A percentile compares a stretch with the other conserved stretches of the same genome.
phyloP scores from a whole-genome alignment of 2,888 invertebrate genomes.

The Gnatocerus cornutus region DNA sequence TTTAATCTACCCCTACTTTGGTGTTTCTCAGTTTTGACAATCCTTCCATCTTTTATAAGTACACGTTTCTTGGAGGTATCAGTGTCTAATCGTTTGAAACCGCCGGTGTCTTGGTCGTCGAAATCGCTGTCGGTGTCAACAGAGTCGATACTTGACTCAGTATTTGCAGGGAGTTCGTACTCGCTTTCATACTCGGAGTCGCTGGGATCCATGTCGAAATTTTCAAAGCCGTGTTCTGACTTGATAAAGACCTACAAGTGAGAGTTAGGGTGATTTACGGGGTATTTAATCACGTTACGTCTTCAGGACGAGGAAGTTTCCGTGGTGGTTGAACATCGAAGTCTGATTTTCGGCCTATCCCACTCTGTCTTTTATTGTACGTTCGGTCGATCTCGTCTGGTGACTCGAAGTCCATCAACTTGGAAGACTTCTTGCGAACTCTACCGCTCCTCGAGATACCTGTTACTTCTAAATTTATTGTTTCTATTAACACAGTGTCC shows the following conservation, averaged over 20 bases:
- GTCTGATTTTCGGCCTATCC: conserved; percentile 57
- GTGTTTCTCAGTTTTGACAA: conserved; percentile 82
- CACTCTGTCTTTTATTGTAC: conserved; percentile 70
- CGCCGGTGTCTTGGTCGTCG: conserved; percentile 70
- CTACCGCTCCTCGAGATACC: conserved; percentile 92
- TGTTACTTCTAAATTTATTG: conserved; percentile 83
- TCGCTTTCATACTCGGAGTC: conserved; percentile 69
- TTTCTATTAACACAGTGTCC: conserved; percentile 37
- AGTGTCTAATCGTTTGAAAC: conserved; percentile 73
- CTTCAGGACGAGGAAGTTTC: conserved; percentile 58
- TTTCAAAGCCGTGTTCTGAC: conserved; percentile 59
- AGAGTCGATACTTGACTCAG: conserved; percentile 66
- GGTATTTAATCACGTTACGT: conserved; percentile 36
- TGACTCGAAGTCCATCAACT: conserved; percentile 93
- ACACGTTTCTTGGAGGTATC: conserved; percentile 81
- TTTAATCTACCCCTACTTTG: conserved; percentile 7
- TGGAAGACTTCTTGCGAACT: conserved; percentile 95
- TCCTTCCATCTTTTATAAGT: conserved; percentile 78
- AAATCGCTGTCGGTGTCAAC: conserved; percentile 64
- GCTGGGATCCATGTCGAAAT: conserved; percentile 65
- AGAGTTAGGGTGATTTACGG: no score
- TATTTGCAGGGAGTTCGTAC: conserved; percentile 64
- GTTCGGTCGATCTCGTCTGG: conserved; percentile 87
- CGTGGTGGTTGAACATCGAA: conserved; percentile 53
- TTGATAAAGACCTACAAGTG: conserved; percentile 45